Evolutionary conservation across 2,797 vertebrate genomes (phyloP).

Genomic region (Odontamblyopus lacepedii): DNA sequence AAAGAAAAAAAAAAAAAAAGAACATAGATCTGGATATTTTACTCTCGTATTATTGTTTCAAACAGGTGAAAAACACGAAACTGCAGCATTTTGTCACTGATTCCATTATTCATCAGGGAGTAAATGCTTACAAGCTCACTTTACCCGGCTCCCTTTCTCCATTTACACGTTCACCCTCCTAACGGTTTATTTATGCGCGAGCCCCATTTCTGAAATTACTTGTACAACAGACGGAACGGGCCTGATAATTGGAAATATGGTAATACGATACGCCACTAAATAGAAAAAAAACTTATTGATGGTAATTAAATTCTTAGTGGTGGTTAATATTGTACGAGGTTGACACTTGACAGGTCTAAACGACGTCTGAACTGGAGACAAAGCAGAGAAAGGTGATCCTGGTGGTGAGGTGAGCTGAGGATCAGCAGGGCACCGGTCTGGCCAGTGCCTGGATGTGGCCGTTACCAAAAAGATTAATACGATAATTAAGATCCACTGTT

Average conservation of each 20-base stretch:
- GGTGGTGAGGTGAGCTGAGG: not conserved
- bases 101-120: slow-evolving; percentile 5
- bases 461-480: not conserved
- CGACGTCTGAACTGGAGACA: not conserved
- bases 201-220: not conserved
- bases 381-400: slow-evolving; percentile 4
- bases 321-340: slow-evolving; percentile 5
- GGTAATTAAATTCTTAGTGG: slow-evolving; percentile 12
- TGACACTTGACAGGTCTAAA: slow-evolving; percentile 11
- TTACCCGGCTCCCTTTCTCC: not conserved
- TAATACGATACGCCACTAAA: slow-evolving; percentile 1
- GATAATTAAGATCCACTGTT: not conserved
- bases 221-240: not conserved
- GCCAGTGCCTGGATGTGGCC: not conserved
- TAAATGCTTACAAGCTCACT: not conserved
- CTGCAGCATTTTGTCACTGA: not conserved
- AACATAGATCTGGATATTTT: not conserved
- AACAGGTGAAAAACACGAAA: not conserved
- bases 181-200: not conserved
- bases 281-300: slow-evolving; percentile 4
- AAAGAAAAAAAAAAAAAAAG: too few relatives aligned
- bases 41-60: not conserved
- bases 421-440: not conserved
- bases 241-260: not conserved
- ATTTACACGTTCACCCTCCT: not conserved